A percentile compares a stretch with the other conserved stretches of the same genome.
Conservation (phyloP, 2,797 vertebrate genomes). For the Capromys pilorides region DNA sequence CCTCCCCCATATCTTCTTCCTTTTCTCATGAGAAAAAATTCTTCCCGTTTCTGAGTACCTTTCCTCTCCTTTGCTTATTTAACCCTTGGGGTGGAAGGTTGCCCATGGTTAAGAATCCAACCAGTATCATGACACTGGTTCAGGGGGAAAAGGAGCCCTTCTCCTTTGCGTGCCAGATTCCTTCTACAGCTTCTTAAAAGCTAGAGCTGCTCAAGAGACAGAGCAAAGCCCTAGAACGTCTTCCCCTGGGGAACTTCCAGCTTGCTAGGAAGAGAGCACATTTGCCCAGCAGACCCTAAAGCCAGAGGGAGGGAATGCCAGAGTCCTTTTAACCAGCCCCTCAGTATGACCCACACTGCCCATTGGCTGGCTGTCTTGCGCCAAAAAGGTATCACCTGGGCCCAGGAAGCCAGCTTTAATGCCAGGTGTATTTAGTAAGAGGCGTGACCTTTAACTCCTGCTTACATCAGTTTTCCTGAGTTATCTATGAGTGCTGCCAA, state of each 20-base stretch:
- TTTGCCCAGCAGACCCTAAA: too few species aligned
- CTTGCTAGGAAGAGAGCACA: rapidly evolving
- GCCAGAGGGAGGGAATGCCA: too few species aligned
- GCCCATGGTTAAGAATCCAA: background rate
- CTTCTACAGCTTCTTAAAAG: rapidly evolving
- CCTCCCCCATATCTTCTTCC: too few species aligned
- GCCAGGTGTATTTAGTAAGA: too few species aligned
- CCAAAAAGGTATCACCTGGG: too few species aligned
- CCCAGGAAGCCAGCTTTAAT: too few species aligned
- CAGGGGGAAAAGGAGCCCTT: background rate
- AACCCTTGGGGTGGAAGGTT: background rate
- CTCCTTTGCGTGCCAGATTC: rapidly evolving
- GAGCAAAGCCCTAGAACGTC: background rate
- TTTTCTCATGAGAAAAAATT: background rate
- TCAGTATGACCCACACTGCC: too few species aligned
- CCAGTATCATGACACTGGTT: background rate
- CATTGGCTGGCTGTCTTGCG: too few species aligned
- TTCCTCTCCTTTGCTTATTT: background rate
- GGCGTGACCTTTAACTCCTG: too few species aligned
- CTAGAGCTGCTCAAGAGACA: background rate
- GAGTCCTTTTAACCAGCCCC: too few species aligned
- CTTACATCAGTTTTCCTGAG: too few species aligned
- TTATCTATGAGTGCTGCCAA: too few species aligned
- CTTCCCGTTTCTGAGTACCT: background rate
- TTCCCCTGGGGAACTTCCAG: rapidly evolving